These are phyloP conservation scores for Vipera ursinii DNA, from an alignment of 2,797 vertebrate genomes.

Conservation along the genomic window DNA sequence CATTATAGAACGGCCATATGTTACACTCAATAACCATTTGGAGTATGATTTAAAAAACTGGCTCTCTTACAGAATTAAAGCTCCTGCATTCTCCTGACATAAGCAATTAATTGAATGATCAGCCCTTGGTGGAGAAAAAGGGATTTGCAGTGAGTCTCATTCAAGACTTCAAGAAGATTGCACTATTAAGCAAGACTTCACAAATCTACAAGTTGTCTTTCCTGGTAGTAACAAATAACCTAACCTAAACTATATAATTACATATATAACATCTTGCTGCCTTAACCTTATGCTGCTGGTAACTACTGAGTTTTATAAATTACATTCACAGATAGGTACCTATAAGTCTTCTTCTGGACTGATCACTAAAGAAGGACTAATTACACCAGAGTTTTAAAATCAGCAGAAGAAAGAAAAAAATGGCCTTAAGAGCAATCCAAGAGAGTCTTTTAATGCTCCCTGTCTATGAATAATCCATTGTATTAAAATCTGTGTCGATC, in stretches of 20 bases:
- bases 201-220: conserved; percentile 6
- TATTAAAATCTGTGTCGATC: conserved; percentile 9
- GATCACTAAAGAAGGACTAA: not conserved
- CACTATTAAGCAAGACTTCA: not conserved
- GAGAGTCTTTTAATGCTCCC: not conserved
- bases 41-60: not conserved
- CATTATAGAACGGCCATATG: not conserved
- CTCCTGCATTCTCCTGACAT: not conserved
- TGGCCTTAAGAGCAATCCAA: not conserved
- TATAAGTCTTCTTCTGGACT: not conserved
- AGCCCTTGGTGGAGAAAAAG: not conserved
- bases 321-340: not conserved
- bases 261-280: conserved; percentile 16
- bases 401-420: not conserved
- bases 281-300: conserved; percentile 12
- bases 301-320: conserved; percentile 12
- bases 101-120: conserved; percentile 3
- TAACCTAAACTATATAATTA: conserved; percentile 31
- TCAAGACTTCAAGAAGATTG: conserved; percentile 14
- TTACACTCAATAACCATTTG: not conserved
- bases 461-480: not conserved
- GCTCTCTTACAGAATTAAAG: not conserved
- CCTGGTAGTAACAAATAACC: conserved; percentile 21
- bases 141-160: conserved; percentile 12
- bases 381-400: conserved; percentile 23